Base-by-base conservation (phyloP, 1,140 invertebrate genomes). In the Papilio polytes region DNA sequence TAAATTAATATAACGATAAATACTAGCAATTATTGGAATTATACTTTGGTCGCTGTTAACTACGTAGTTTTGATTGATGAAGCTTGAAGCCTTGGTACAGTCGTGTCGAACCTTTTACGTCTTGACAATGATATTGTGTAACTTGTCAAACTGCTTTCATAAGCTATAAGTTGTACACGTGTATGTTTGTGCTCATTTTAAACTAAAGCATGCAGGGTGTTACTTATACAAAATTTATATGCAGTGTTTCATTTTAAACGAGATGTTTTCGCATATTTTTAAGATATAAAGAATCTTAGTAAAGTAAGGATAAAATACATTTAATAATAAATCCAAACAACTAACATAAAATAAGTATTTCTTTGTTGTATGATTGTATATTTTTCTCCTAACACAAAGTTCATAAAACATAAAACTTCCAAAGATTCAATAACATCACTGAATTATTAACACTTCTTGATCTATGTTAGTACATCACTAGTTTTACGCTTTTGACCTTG, bases 401-500 rank as follows among this genome's bases (percentile, higher is more conserved):
- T 36, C 36, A 48, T 48, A 48, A 48, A 15, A 48, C 46, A 48
- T 15, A 48, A 48, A 48, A 1, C 46, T 48, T 48, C 13, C 1
- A 48, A 48, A 48, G 46, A 15, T 48, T 48, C 46, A 15, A 48
- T 13, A 48, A 48, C 12, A 48, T 48, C 0, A 20, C 20, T 56
- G 18, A 56, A 56, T 9, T n/a, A 63, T 26, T 12, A 22, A 10
- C 56, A 10, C 59, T 63, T 26, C 18, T 12, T 15, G 20, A 12
- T 63, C 59, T 63, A 63, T 63, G 59, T 56, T 6, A 20, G 53
- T 26, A 74, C 44, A 74, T n/a, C 73, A 48, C 73, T 74, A 74
- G 70, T 22, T 74, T 48, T 74, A 74, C 73, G 36, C 2, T 74
- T 51, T 44, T 10, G 41, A 74, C 73, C 73, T 74, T 74, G 73